phyloP scores from a whole-genome alignment of 2,797 vertebrate genomes.

The Phataginus tetradactyla region DNA sequence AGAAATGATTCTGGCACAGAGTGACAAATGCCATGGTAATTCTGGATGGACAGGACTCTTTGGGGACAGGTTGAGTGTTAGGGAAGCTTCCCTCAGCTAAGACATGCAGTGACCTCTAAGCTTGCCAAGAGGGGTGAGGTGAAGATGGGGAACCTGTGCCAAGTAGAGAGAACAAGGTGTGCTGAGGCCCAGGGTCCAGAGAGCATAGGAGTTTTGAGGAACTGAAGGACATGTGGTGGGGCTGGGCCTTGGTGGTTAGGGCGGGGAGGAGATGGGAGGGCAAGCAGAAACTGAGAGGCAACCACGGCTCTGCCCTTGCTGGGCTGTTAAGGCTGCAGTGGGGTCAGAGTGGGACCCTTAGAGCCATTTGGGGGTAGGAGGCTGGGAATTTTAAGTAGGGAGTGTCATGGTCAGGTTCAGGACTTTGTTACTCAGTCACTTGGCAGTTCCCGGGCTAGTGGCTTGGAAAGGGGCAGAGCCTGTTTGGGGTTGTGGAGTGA shows the following conservation, averaged over 20 bases:
- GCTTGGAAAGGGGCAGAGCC: not conserved
- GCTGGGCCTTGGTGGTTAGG: not conserved
- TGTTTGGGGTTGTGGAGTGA: not conserved
- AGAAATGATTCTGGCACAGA: not conserved
- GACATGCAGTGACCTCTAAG: not conserved
- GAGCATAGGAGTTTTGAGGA: not conserved
- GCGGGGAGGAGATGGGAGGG: not conserved
- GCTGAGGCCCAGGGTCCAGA: not conserved
- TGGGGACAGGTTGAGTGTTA: not conserved
- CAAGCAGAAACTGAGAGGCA: not conserved
- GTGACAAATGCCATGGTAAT: not conserved
- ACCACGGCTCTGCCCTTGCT: accelerated
- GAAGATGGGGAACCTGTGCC: not conserved
- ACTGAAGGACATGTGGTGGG: not conserved
- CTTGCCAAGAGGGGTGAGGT: not conserved
- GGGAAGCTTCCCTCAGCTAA: not conserved
- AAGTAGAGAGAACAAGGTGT: not conserved
- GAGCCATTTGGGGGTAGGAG: too few relatives aligned
- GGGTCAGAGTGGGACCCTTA: not conserved
- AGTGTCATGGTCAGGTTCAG: not conserved
- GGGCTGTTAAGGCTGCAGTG: not conserved
- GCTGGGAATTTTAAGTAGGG: not conserved
- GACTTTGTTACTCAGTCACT: not conserved
- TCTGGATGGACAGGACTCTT: not conserved
- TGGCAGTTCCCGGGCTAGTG: not conserved